A percentile compares a stretch with the other conserved stretches of the same genome.
These are phyloP conservation scores for Etheostoma cragini DNA, from an alignment of 2,113 vertebrate genomes.

Conservation along the genomic window DNA sequence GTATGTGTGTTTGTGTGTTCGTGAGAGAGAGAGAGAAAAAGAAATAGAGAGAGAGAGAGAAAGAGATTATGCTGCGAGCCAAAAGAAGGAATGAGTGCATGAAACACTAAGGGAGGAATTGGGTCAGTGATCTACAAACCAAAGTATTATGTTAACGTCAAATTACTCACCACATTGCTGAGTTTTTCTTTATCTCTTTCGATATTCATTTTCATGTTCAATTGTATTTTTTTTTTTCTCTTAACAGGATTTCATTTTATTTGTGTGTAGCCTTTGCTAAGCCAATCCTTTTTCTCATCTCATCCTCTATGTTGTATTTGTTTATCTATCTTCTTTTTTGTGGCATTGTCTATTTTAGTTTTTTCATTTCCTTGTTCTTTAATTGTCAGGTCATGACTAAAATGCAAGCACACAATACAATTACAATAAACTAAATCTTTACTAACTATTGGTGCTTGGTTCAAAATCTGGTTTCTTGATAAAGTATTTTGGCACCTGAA, in stretches of 20 bases:
- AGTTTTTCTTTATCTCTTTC: conserved; percentile 40
- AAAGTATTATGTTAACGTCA: conserved; percentile 77
- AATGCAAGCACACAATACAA: too few species aligned
- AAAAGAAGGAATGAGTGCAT: conserved; percentile 72
- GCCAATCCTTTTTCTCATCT: not conserved
- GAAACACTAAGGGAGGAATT: conserved; percentile 73
- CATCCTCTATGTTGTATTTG: not conserved
- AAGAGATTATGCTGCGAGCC: conserved; percentile 78
- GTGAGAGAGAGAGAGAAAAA: conserved; percentile 30
- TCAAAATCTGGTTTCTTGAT: not conserved
- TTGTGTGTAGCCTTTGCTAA: not conserved
- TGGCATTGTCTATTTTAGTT: not conserved
- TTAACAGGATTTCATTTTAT: not conserved
- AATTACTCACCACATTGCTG: conserved; percentile 72
- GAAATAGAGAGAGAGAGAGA: conserved; percentile 39
- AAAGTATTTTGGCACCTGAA: not conserved
- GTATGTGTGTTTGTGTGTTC: conserved; percentile 40
- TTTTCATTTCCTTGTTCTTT: not conserved
- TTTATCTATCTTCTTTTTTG: not conserved
- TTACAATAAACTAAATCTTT: too few species aligned
- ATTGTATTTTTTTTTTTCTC: conserved; percentile 4
- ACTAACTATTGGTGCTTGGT: too few species aligned
- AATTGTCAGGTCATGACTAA: not conserved
- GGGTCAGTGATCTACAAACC: conserved; percentile 85
- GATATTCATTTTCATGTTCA: conserved; percentile 15